Evolutionary conservation across 1,140 invertebrate species (phyloP).

Genomic region (Ceratoteleas bidentatus): DNA sequence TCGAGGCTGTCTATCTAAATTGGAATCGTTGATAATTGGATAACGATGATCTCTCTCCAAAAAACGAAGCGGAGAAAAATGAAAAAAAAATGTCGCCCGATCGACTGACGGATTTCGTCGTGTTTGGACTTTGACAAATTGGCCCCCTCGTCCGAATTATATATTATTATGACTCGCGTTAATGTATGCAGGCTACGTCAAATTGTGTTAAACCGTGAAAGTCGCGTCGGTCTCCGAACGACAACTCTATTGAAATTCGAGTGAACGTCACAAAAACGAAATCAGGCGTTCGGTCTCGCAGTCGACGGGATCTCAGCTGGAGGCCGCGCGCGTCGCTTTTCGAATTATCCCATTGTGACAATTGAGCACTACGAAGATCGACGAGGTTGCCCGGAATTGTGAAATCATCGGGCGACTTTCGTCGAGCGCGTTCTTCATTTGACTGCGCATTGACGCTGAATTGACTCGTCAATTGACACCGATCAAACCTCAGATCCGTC

Average conservation of each 20-base stretch:
- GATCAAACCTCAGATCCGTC: conserved; percentile 49
- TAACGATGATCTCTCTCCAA: too few species aligned
- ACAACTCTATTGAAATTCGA: conserved; percentile 2
- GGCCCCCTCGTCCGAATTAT: background rate
- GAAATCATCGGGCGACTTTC: conserved; percentile 13
- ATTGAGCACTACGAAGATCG: background rate
- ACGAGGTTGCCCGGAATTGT: conserved; percentile 2
- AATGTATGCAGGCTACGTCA: conserved; percentile 16
- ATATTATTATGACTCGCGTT: conserved; percentile 21
- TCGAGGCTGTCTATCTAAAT: too few species aligned
- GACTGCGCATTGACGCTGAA: conserved; percentile 30
- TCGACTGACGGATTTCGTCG: background rate
- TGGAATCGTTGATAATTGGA: too few species aligned
- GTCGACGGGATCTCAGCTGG: conserved; percentile 37
- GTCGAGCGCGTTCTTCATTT: conserved; percentile 16
- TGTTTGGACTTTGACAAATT: conserved; percentile 25
- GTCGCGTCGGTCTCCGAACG: conserved; percentile 9
- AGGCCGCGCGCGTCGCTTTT: background rate
- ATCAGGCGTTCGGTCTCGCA: conserved; percentile 17
- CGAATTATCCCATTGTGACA: background rate
- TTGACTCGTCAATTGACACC: conserved; percentile 49
- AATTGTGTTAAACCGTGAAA: conserved; percentile 27
- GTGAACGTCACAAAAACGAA: conserved; percentile 15
- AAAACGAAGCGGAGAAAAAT: too few species aligned
- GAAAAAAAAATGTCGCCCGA: background rate